A percentile compares a stretch with the other conserved stretches of the same genome.
Conservation (phyloP, 2,888 invertebrate genomes). For the Hypercompe scribonia region DNA sequence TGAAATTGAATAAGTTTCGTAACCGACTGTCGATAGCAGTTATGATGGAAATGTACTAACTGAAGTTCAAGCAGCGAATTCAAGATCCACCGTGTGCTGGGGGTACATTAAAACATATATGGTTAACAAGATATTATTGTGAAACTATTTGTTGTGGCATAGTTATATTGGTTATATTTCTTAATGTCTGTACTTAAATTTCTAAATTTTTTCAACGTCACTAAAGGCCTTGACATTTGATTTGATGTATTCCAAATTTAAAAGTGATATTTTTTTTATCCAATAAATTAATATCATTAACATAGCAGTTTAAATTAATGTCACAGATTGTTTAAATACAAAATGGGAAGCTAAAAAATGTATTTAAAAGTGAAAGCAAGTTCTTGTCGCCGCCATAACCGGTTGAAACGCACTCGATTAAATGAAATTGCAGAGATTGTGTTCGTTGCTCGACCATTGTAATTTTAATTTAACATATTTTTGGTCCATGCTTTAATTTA, state of each 20-base stretch:
- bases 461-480: conserved; percentile 34
- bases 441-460: conserved; percentile 45
- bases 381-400: conserved; percentile 51
- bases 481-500: background rate
- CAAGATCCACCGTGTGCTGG: background rate
- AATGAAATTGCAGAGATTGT: conserved; percentile 54
- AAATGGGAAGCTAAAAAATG: conserved; percentile 19
- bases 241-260: background rate
- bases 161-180: no score
- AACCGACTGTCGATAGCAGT: background rate
- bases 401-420: conserved; percentile 51
- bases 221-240: no score
- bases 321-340: conserved; percentile 9
- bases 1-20: no score
- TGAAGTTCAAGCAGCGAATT: background rate
- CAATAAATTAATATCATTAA: background rate
- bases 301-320: background rate
- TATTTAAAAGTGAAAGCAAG: conserved; percentile 58
- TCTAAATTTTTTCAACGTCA: background rate
- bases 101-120: background rate
- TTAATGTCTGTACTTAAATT: no score
- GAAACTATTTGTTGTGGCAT: no score
- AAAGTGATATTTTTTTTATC: background rate
- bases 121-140: no score
- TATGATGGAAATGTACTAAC: background rate